Percentiles rank a stretch among this genome's conserved stretches.
phyloP scores from a whole-genome alignment of 2,888 invertebrate species.

The Agrochola lota region DNA sequence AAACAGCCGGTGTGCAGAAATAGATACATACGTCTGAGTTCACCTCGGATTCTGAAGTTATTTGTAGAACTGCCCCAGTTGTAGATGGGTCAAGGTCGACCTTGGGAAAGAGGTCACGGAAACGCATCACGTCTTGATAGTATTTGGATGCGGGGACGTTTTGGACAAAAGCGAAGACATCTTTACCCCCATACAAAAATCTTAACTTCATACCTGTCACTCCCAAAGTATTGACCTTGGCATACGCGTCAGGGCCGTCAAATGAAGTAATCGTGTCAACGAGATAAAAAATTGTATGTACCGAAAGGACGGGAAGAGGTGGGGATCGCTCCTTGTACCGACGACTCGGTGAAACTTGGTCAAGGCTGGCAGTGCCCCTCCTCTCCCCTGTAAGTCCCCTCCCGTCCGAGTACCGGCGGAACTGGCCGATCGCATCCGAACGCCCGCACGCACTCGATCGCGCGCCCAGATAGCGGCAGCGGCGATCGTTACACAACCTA shows the following conservation, averaged over 20 bases:
- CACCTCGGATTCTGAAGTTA: slow-evolving; percentile 85
- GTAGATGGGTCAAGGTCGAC: slow-evolving; percentile 88
- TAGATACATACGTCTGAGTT: slow-evolving; percentile 82
- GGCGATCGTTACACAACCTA: slow-evolving; percentile 86
- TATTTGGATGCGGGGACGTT: slow-evolving; percentile 26
- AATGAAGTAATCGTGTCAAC: slow-evolving; percentile 87
- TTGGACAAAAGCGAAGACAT: slow-evolving; percentile 21
- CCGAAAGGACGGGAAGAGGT: slow-evolving; percentile 89
- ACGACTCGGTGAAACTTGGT: slow-evolving; percentile 90
- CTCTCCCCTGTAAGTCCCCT: slow-evolving; percentile 73
- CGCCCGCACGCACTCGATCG: slow-evolving; percentile 83
- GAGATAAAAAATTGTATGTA: slow-evolving; percentile 81
- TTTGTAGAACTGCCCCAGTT: slow-evolving; percentile 85
- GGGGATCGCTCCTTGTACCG: slow-evolving; percentile 89
- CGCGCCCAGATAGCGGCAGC: slow-evolving; percentile 82
- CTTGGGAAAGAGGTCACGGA: slow-evolving; percentile 78
- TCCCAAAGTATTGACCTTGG: slow-evolving; percentile 78
- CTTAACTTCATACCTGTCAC: slow-evolving; percentile 51
- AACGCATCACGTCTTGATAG: slow-evolving; percentile 63
- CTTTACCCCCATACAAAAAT: slow-evolving; percentile 15
- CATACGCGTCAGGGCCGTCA: slow-evolving; percentile 78
- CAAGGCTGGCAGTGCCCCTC: slow-evolving; percentile 86
- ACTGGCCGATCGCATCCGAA: slow-evolving; percentile 82
- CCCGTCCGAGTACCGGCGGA: slow-evolving; percentile 77
- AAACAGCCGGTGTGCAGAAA: slow-evolving; percentile 84